These are phyloP conservation scores for Ptilorrhoa leucosticta DNA, from an alignment of 2,113 vertebrate genomes.

Conservation along the genomic window DNA sequence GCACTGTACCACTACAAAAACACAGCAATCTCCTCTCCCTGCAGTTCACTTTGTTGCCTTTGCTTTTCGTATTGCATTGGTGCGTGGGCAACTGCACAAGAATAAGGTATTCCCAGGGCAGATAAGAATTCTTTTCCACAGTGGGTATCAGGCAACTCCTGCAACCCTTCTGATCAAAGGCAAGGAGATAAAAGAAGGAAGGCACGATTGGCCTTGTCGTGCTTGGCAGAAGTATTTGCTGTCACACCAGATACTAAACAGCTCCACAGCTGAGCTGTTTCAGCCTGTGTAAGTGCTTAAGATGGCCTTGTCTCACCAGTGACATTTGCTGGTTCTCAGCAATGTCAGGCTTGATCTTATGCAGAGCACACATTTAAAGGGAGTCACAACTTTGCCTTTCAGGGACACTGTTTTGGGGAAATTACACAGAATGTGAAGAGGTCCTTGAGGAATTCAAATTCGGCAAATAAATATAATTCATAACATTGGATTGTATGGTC, in stretches of 20 bases:
- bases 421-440: conserved; percentile 42
- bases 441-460: conserved; percentile 32
- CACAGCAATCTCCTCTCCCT: neutral
- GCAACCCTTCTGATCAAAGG: neutral
- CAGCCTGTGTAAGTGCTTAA: neutral
- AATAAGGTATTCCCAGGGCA: neutral
- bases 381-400: conserved; percentile 31
- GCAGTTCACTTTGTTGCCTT: neutral
- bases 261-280: neutral
- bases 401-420: conserved; percentile 29
- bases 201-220: neutral
- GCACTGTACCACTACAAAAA: neutral
- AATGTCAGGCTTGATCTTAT: neutral
- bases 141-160: neutral
- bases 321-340: neutral
- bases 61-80: neutral
- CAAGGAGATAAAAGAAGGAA: neutral
- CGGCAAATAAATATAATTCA: conserved; percentile 6
- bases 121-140: neutral
- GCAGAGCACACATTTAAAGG: neutral
- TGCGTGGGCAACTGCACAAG: neutral
- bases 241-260: neutral
- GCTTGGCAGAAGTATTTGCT: neutral
- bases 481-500: neutral
- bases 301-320: neutral